These are phyloP conservation scores for Pedionomus torquatus DNA, from an alignment of 2,113 vertebrate species.

Conservation along the genomic window DNA sequence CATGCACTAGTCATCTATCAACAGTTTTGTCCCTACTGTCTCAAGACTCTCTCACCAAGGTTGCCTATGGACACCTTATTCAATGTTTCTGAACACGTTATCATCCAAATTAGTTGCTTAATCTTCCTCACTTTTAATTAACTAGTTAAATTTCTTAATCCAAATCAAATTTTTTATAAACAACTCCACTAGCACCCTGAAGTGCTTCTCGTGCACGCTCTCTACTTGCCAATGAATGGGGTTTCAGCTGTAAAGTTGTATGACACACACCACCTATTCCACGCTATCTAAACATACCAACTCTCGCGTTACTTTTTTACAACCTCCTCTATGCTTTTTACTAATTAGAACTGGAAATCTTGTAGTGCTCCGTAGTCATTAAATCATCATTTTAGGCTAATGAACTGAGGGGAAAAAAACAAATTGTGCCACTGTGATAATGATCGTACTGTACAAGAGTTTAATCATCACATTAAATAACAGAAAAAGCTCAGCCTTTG, in stretches of 20 bases:
- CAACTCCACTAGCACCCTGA: background rate
- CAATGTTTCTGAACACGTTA: rapidly evolving
- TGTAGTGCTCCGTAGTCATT: background rate
- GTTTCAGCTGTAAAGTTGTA: background rate
- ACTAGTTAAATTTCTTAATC: background rate
- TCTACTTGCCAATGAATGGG: rapidly evolving
- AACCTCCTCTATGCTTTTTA: background rate
- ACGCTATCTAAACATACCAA: background rate
- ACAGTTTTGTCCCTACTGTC: background rate
- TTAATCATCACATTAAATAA: background rate
- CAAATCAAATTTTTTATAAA: background rate
- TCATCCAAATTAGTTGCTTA: background rate
- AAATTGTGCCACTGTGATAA: background rate
- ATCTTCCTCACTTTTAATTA: background rate
- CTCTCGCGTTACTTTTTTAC: background rate
- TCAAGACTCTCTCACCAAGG: background rate
- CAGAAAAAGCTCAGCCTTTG: background rate
- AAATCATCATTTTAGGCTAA: background rate
- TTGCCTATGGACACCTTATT: background rate
- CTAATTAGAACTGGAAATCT: background rate
- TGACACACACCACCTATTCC: background rate
- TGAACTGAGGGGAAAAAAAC: background rate
- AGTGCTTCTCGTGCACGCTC: background rate
- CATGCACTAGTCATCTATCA: rapidly evolving
- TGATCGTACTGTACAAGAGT: background rate